Evolutionary conservation across 2,797 vertebrate species (phyloP), one percentile per base, ranked within the genome.

Genomic region (Pantherophis vulpinus): DNA sequence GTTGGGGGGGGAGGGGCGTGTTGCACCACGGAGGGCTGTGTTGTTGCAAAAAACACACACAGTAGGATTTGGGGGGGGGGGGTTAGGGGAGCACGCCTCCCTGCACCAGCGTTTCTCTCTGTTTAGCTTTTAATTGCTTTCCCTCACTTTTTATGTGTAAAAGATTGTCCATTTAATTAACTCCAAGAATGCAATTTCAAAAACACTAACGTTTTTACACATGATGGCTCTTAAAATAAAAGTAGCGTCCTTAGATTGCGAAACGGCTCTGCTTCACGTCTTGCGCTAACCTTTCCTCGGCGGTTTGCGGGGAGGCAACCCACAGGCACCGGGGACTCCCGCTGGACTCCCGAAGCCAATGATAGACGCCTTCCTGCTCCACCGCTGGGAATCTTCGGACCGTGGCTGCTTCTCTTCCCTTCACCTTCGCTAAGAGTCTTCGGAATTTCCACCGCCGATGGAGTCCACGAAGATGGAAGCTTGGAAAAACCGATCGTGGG

Each of bases 91-190:
- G 86, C 94, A 42, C 91, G 56, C 90, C 96, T 94, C 96, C 90
- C 95, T 56, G 2, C 90, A 95, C 95, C 95, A 91, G 94, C 96
- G 94, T 92, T 97, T 96, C 97, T 97, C 97, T 97, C 96, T 58
- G 94, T 96, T 96, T 93, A 70, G 97, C 95, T 97, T 97, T 97
- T 98, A 97, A 97, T 97, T 97, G 97, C 97, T 97, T 96, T 97
- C 97, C 97, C 98, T 97, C 97, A 97, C 97, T 98, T 98, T 97
- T 98, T 98, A 98, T 98, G 98, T 97, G 96, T 97, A 97, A 98
- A 97, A 98, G 98, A 98, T 98, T 97, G 97, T 98, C 98, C 98
- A 97, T 98, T 98, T 98, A 98, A 98, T 98, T 98, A 98, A 98
- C 98, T 98, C 90, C 47, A 95, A 97, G 97, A 98, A 98, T 97